These are phyloP conservation scores for Andricus quercusramuli DNA, from an alignment of 2,888 invertebrate species.

Conservation along the genomic window DNA sequence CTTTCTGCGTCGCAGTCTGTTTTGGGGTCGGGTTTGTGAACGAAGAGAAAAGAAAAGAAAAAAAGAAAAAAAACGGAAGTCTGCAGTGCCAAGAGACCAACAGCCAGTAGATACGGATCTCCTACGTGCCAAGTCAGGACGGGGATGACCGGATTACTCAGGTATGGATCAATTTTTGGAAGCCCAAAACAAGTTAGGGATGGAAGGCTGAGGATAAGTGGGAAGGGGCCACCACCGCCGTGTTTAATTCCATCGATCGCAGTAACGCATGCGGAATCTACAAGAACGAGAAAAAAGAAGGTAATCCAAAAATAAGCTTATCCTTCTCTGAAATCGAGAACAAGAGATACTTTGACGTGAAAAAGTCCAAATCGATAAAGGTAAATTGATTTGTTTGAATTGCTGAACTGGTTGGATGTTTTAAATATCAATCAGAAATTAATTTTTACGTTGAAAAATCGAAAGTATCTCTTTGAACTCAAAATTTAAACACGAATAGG, in stretches of 20 bases:
- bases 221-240: slow-evolving; percentile 73
- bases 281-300: slow-evolving; percentile 75
- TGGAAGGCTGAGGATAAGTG: slow-evolving; percentile 44
- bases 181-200: slow-evolving; percentile 9
- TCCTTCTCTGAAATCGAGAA: slow-evolving; percentile 47
- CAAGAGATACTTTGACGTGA: slow-evolving; percentile 21
- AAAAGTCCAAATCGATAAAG: not conserved
- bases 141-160: slow-evolving; percentile 39
- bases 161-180: slow-evolving; percentile 17
- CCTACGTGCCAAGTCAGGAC: slow-evolving; percentile 61
- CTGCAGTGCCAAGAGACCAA: slow-evolving; percentile 61
- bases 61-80: slow-evolving; percentile 55
- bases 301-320: slow-evolving; percentile 60
- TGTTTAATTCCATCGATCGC: slow-evolving; percentile 77
- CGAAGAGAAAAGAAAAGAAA: slow-evolving; percentile 70
- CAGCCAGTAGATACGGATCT: slow-evolving; percentile 60
- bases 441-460: slow-evolving; percentile 21
- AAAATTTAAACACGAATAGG: slow-evolving; percentile 7
- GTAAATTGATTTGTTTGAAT: slow-evolving; percentile 6
- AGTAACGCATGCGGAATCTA: slow-evolving; percentile 79
- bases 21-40: slow-evolving; percentile 69
- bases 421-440: not conserved
- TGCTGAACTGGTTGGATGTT: too few species aligned
- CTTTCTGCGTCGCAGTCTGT: slow-evolving; percentile 76
- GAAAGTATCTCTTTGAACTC: slow-evolving; percentile 28